Conservation (phyloP, 2,113 vertebrate genomes). For the Naja naja region DNA sequence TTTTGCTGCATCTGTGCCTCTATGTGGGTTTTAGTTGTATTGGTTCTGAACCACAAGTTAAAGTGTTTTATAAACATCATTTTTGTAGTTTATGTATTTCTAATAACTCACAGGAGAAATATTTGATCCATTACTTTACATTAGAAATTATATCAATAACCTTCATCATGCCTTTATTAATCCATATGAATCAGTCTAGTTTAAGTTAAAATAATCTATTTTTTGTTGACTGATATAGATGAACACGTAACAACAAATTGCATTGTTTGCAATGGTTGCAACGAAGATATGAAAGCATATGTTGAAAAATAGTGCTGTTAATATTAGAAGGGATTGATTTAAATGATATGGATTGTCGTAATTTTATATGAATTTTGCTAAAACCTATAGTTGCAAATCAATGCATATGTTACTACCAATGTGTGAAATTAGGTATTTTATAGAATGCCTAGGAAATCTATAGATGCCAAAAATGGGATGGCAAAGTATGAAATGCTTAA, state of each 20-base stretch:
- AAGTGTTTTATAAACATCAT: not conserved
- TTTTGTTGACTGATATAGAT: not conserved
- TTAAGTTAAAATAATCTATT: not conserved
- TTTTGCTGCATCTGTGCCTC: not conserved
- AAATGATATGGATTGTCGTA: not conserved
- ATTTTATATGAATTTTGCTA: not conserved
- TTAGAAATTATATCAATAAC: not conserved
- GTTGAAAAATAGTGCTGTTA: not conserved
- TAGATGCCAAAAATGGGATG: not conserved
- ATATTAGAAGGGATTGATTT: not conserved
- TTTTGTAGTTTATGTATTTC: not conserved
- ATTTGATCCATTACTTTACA: not conserved
- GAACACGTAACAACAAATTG: not conserved
- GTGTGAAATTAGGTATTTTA: not conserved
- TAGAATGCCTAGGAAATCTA: not conserved
- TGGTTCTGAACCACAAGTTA: not conserved
- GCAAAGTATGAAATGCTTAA: not conserved
- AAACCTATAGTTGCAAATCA: not conserved
- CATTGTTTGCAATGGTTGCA: not conserved
- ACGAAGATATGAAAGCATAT: not conserved
- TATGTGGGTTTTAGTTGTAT: not conserved
- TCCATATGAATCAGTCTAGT: not conserved
- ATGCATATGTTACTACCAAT: not conserved
- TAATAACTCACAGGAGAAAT: not conserved
- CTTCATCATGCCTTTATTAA: not conserved